Percentiles rank a stretch among this genome's conserved stretches.
Conservation (phyloP, 2,888 invertebrate genomes). For the Zele albiditarsus region DNA sequence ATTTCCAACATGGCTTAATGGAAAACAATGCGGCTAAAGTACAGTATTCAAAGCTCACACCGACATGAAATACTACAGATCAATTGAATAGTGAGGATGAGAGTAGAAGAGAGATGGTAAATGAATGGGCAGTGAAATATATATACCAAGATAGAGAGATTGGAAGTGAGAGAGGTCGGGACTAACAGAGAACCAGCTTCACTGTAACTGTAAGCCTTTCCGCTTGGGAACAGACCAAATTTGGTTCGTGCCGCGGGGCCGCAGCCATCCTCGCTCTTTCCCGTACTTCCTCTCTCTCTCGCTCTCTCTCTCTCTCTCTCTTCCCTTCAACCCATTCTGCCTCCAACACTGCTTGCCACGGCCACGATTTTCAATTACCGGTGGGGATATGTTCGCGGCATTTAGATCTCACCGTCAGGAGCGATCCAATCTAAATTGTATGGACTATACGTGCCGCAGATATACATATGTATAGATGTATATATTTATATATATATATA, state of each 20-base stretch:
- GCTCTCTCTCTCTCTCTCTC: conserved; percentile 9
- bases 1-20: background rate
- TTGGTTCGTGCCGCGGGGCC: conserved; percentile 23
- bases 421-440: conserved; percentile 53
- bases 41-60: background rate
- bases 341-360: conserved; percentile 40
- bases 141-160: background rate
- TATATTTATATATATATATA: background rate
- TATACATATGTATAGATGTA: conserved; percentile 15
- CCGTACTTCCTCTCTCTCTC: background rate
- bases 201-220: conserved; percentile 27
- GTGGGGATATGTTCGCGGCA: conserved; percentile 51
- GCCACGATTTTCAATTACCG: conserved; percentile 55
- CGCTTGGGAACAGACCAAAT: conserved; percentile 36
- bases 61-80: background rate
- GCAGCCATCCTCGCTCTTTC: background rate
- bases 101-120: background rate
- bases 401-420: conserved; percentile 51
- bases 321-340: conserved; percentile 17
- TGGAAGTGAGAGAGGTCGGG: conserved; percentile 13
- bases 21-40: background rate
- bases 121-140: conserved; percentile 17
- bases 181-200: conserved; percentile 24
- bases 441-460: conserved; percentile 49
- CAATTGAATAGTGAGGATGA: conserved; percentile 11